Evolutionary conservation across 2,797 vertebrate species (phyloP), one percentile per base, ranked within the genome.

Genomic region (Poeciliopsis paucimaculata): DNA sequence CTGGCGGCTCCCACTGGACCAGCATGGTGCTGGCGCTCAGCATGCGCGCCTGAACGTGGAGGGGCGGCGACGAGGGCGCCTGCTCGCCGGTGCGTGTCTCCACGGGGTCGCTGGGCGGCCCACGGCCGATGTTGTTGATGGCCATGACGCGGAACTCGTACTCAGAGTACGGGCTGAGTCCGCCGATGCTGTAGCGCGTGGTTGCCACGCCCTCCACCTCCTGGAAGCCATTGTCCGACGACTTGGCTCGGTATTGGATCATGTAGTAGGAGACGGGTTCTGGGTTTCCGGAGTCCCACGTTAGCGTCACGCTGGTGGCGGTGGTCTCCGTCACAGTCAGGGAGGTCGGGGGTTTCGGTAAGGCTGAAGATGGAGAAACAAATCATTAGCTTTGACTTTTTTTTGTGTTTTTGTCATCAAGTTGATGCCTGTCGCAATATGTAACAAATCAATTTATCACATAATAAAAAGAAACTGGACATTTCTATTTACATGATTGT

Each of bases 151-250:
- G 96, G 84, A 98, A 98, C 89, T 98, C 97, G 0, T 99, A 99
- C 85, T 98, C 97, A 0, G 98, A 98, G 91, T 97, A 98, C 0
- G 98, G 98, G 90, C 98, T 98, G 43, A 99, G 97, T 53, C 98
- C 98, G 0, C 98, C 98, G 1, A 99, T 98, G 93, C 97, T 99
- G 87, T 99, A 99, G 77, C 98, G 97, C 0, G 98, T 99, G 26
- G 97, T 98, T 55, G 98, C 97, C 75, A 99, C 97, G 0, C 98
- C 97, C 47, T 99, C 98, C 76, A 98, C 97, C 86, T 98, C 98
- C 91, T 98, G 97, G 93, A 97, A 98, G 79, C 96, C 94, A 2
- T 96, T 95, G 39, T 98, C 97, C 0, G 90, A 90, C 46, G 96
- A 91, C 66, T 96, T 97, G 77, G 97, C 93, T 72, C 95, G 96